phyloP scores from a whole-genome alignment of 2,113 vertebrate genomes.

The Lepidiolamprologus cunningtoni region DNA sequence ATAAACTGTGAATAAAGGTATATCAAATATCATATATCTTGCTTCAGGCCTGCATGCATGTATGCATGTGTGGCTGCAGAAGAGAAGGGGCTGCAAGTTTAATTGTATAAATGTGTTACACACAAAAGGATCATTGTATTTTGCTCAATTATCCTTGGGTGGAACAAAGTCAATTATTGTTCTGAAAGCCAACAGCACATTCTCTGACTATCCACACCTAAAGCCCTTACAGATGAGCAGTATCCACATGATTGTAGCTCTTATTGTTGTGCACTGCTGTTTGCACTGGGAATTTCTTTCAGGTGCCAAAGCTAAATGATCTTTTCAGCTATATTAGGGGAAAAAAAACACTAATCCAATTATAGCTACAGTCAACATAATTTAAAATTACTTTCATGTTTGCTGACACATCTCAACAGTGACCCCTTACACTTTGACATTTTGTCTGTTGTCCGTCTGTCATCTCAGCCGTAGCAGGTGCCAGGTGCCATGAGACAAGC shows the following conservation, averaged over 20 bases:
- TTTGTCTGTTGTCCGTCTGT: neutral
- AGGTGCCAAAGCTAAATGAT: neutral
- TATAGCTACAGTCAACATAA: neutral
- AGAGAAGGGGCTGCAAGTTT: neutral
- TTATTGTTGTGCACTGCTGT: neutral
- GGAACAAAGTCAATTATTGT: conserved; percentile 27
- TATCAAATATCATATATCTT: neutral
- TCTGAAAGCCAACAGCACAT: conserved; percentile 11
- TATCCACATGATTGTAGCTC: neutral
- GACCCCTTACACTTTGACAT: conserved; percentile 5
- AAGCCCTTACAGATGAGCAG: neutral
- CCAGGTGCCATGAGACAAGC: neutral
- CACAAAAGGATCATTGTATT: neutral
- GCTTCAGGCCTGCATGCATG: neutral
- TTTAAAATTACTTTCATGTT: neutral
- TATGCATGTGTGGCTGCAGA: neutral
- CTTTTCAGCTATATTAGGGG: neutral
- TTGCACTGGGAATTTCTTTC: neutral
- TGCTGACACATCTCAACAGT: neutral
- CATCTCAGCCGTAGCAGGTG: conserved; percentile 4
- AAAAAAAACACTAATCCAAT: neutral
- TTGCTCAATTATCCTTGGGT: conserved; percentile 19
- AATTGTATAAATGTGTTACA: neutral
- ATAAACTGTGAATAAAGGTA: neutral
- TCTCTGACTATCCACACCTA: conserved; percentile 4